Base-by-base conservation (phyloP, 2,113 vertebrate species). In the Silurus meridionalis region DNA sequence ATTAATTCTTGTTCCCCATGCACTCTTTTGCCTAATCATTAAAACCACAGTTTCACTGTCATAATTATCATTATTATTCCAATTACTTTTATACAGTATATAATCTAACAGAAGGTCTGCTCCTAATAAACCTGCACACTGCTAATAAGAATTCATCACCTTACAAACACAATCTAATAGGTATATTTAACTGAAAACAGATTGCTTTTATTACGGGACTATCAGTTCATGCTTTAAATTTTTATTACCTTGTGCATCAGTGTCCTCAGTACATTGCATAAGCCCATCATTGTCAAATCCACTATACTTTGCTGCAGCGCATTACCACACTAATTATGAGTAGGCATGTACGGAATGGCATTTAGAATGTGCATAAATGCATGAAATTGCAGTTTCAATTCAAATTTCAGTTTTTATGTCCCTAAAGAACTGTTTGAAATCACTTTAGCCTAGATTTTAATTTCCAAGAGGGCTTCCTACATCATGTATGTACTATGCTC, bases 301-400 rank as follows among this genome's bases (percentile, higher is more conserved):
- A 46, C 64, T 82, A 19, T 75, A 80, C 66, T 88, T 52, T 74
- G 28, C 48, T 28, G 72, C 82, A 79, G 79, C 53, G 52, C 46
- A 79, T 85, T 61, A 57, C 63, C 46, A 55, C 63, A 50, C 72
- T 87, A 87, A 87, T 83, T 83, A 89, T 87, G 74, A 48, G 6
- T n/a, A 85, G 46, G 80, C 61, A 80, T 89, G 69, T 46, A 83
- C 85, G 21, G 60, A 83, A 61, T 86, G 28, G 28, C 74, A 87
- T 87, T 87, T 85, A 80, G 78, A 83, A 82, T 85, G 52, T 58
- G 81, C 81, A 85, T 28, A 75, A 85, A 79, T 74, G 46, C 66
- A 67, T 74, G 77, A 48, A 83, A 82, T 74, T 74, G 77, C 37
- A 37, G 28, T 53, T 61, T n/a, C 25, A 37, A 37, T 81, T 66